Conservation (phyloP, 2,797 vertebrate genomes). For the Limosa lapponica region DNA sequence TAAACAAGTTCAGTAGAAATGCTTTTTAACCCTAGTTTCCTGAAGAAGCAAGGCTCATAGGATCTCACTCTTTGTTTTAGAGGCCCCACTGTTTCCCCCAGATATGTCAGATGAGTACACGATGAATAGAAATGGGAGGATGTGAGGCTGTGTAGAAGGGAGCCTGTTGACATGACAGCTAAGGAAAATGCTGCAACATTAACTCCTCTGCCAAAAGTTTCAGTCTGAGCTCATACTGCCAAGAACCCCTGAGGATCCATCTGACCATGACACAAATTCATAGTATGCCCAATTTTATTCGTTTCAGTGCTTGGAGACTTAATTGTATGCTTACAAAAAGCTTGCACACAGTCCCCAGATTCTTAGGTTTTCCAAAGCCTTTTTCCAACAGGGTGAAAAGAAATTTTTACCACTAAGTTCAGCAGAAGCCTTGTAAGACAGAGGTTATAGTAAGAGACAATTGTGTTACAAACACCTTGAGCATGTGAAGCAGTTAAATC, state of each 20-base stretch:
- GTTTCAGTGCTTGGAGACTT: background rate
- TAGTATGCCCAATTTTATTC: background rate
- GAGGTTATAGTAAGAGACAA: background rate
- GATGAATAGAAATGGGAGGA: background rate
- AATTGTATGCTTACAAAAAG: background rate
- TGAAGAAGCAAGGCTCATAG: background rate
- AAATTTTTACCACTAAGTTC: background rate
- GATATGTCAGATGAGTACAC: background rate
- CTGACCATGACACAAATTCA: background rate
- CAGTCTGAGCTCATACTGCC: background rate
- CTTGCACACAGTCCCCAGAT: background rate
- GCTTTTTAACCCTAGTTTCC: background rate
- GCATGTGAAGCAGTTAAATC: background rate
- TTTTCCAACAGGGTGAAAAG: background rate
- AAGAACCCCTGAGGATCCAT: background rate
- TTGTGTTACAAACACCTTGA: background rate
- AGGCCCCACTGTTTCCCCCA: background rate
- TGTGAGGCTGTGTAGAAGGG: background rate
- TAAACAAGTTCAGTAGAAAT: background rate
- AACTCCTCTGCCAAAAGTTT: background rate
- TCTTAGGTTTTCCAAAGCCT: background rate
- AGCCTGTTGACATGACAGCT: background rate
- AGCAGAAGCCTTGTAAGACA: background rate
- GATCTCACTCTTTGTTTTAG: background rate
- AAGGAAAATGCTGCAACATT: background rate